Evolutionary conservation across 2,888 invertebrate genomes (phyloP).

Genomic region (Apoda limacodes): DNA sequence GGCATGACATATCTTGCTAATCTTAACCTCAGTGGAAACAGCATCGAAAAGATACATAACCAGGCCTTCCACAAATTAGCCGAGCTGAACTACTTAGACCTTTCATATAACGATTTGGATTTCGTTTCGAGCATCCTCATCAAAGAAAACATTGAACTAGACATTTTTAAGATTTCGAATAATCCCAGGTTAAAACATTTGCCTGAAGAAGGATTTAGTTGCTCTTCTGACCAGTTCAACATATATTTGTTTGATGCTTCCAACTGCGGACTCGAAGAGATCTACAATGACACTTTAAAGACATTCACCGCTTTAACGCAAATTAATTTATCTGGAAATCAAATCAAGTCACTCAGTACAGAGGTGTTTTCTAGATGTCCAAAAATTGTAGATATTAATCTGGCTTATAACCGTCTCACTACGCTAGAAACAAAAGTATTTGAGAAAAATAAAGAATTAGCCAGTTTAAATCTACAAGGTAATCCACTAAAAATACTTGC

Average conservation of each 20-base stretch:
- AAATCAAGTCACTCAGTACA: slow-evolving; percentile 64
- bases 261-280: slow-evolving; percentile 75
- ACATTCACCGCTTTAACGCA: slow-evolving; percentile 78
- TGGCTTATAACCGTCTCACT: slow-evolving; percentile 77
- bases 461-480: slow-evolving; percentile 76
- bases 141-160: slow-evolving; percentile 75
- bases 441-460: slow-evolving; percentile 73
- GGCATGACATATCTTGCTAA: slow-evolving; percentile 73
- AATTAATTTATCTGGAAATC: slow-evolving; percentile 77
- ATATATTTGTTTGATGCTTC: slow-evolving; percentile 80
- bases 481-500: slow-evolving; percentile 78
- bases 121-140: slow-evolving; percentile 77
- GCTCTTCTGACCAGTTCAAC: slow-evolving; percentile 70
- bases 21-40: slow-evolving; percentile 77
- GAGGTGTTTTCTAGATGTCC: slow-evolving; percentile 66
- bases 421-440: slow-evolving; percentile 74
- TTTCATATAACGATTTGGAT: slow-evolving; percentile 78
- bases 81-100: slow-evolving; percentile 76
- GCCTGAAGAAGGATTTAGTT: slow-evolving; percentile 75
- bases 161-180: slow-evolving; percentile 77
- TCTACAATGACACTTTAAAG: slow-evolving; percentile 74
- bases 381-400: slow-evolving; percentile 76
- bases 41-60: slow-evolving; percentile 74
- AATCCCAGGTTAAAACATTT: slow-evolving; percentile 76
- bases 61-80: slow-evolving; percentile 76